Conservation (phyloP, 2,888 invertebrate species). For the Sussaba pulchella region DNA sequence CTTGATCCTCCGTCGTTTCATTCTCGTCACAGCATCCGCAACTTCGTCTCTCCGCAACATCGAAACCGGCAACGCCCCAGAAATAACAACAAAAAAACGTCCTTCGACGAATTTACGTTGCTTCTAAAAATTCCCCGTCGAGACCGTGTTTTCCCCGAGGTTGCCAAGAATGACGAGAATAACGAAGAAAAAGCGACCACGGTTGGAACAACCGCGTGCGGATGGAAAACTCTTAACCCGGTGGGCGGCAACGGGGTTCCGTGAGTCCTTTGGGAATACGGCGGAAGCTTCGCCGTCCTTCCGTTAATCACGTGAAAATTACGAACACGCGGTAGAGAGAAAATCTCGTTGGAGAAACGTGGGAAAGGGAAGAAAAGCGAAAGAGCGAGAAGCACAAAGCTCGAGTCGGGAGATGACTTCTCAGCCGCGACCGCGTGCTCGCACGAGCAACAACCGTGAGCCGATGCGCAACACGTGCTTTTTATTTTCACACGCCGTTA, state of each 20-base stretch:
- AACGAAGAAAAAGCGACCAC: slow-evolving; percentile 18
- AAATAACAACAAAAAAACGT: background rate
- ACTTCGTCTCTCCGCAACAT: background rate
- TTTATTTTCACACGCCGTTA: slow-evolving; percentile 79
- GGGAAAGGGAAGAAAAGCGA: background rate
- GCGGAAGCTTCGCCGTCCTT: background rate
- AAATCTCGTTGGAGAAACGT: background rate
- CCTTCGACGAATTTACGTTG: slow-evolving; percentile 8
- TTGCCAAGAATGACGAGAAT: slow-evolving; percentile 22
- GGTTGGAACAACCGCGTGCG: too few species aligned
- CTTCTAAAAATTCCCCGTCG: background rate
- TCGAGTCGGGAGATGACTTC: slow-evolving; percentile 35
- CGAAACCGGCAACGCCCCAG: background rate
- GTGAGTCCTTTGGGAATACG: background rate
- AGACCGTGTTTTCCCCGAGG: slow-evolving; percentile 5
- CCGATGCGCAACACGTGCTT: slow-evolving; percentile 71
- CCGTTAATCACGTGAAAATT: background rate
- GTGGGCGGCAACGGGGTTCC: too few species aligned
- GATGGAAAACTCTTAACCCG: too few species aligned
- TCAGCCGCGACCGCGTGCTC: slow-evolving; percentile 35
- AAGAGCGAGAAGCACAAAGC: slow-evolving; percentile 36
- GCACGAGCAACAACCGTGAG: slow-evolving; percentile 13
- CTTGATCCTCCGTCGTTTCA: slow-evolving; percentile 19
- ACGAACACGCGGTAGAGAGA: background rate
- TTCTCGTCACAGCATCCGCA: background rate